Conservation (phyloP, 2,113 vertebrate genomes). For the Esox niger region DNA sequence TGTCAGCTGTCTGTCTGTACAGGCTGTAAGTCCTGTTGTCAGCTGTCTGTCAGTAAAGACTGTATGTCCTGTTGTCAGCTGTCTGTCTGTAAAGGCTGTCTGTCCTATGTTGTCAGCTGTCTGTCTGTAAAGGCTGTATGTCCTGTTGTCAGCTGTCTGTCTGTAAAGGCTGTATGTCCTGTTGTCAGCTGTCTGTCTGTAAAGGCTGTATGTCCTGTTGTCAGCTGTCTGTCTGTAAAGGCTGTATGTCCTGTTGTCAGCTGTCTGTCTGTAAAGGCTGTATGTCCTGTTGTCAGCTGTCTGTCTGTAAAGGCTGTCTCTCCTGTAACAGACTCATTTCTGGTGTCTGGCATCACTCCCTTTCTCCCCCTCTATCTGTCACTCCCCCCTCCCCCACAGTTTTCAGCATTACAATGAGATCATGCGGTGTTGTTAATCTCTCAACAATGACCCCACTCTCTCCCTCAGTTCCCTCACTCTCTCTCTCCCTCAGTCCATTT, state of each 20-base stretch:
- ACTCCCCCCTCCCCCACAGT: conserved; percentile 71
- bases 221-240: too few relatives aligned
- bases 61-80: too few relatives aligned
- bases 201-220: too few relatives aligned
- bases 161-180: too few relatives aligned
- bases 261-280: conserved; percentile 11
- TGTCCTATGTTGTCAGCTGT: too few relatives aligned
- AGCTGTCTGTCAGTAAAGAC: too few relatives aligned
- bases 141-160: too few relatives aligned
- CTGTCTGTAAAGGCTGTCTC: conserved; percentile 43
- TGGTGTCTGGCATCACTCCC: conserved; percentile 71
- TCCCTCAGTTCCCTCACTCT: conserved; percentile 29
- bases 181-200: too few relatives aligned
- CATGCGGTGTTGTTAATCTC: conserved; percentile 84
- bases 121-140: too few relatives aligned
- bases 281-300: not conserved
- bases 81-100: too few relatives aligned
- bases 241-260: conserved; percentile 18
- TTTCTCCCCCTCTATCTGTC: conserved; percentile 38
- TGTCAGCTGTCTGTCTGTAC: too few relatives aligned
- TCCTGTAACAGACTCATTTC: conserved; percentile 66
- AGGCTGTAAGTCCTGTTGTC: too few relatives aligned
- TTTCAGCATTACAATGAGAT: conserved; percentile 80
- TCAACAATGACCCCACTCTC: conserved; percentile 77
- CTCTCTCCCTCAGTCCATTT: conserved; percentile 12